A percentile compares a stretch with the other conserved stretches of the same genome.
phyloP scores from a whole-genome alignment of 2,113 vertebrate species.

The Otus sunia region DNA sequence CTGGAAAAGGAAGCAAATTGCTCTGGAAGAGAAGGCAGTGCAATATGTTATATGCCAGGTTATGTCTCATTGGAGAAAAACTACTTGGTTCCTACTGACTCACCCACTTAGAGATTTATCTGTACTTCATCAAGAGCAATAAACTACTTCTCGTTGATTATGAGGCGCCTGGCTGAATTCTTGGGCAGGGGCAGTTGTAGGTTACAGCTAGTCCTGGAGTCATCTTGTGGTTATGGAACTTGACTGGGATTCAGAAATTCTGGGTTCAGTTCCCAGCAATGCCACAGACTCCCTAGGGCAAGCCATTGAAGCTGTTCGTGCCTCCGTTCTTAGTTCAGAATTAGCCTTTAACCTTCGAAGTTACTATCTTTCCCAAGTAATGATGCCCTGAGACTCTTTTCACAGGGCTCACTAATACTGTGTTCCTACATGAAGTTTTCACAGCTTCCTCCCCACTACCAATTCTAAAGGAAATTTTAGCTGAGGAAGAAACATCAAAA shows the following conservation, averaged over 20 bases:
- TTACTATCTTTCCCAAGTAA: background rate
- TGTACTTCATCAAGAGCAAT: background rate
- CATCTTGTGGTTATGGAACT: background rate
- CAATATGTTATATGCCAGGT: background rate
- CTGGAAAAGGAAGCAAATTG: background rate
- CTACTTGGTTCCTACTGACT: background rate
- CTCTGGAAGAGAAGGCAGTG: background rate
- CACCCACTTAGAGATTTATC: background rate
- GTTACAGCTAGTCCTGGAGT: background rate
- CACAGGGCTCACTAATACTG: background rate
- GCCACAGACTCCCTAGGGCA: background rate
- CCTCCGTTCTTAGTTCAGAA: background rate
- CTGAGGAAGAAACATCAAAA: background rate
- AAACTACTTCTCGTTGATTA: background rate
- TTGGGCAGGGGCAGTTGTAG: background rate
- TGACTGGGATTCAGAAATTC: slow-evolving; percentile 5
- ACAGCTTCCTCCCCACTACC: background rate
- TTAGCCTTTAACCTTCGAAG: background rate
- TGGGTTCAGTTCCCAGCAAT: background rate
- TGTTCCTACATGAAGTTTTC: background rate
- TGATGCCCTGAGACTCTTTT: background rate
- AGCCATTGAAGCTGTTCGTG: background rate
- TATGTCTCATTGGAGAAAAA: background rate
- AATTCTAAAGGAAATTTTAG: background rate
- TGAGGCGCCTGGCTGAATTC: background rate